Evolutionary conservation across 2,888 invertebrate genomes (phyloP).

Genomic region (Amorpha juglandis): DNA sequence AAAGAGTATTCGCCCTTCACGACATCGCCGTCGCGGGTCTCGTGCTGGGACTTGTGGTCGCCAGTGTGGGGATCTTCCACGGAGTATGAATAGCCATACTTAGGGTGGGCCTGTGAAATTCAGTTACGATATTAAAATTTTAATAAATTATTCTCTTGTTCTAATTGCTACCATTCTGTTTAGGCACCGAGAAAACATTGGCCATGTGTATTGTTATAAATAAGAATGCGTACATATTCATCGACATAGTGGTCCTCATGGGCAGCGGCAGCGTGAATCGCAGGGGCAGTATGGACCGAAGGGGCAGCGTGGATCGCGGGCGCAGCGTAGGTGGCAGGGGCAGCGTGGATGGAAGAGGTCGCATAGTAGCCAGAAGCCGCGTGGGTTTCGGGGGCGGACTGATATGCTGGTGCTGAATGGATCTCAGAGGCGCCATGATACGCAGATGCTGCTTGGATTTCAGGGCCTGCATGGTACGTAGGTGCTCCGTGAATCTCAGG

Average conservation of each 20-base stretch:
- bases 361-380: slow-evolving; percentile 39
- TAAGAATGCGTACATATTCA: slow-evolving; percentile 68
- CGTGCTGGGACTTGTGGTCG: slow-evolving; percentile 85
- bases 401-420: slow-evolving; percentile 48
- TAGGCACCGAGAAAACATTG: too few species aligned
- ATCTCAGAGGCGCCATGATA: slow-evolving; percentile 38
- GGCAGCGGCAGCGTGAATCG: slow-evolving; percentile 42
- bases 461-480: slow-evolving; percentile 45
- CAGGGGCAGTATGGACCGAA: slow-evolving; percentile 48
- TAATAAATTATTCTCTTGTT: too few species aligned
- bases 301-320: slow-evolving; percentile 41
- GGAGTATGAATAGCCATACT: slow-evolving; percentile 83
- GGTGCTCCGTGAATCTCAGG: slow-evolving; percentile 34
- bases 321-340: slow-evolving; percentile 43
- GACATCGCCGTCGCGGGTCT: slow-evolving; percentile 82
- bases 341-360: slow-evolving; percentile 41
- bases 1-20: slow-evolving; percentile 84
- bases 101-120: slow-evolving; percentile 70
- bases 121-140: background rate
- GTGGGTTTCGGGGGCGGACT: slow-evolving; percentile 40
- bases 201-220: background rate
- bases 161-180: too few species aligned
- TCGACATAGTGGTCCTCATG: slow-evolving; percentile 75
- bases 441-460: slow-evolving; percentile 37
- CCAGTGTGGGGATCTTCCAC: slow-evolving; percentile 85